These are phyloP conservation scores for Lampropteryx suffumata DNA, from an alignment of 2,888 invertebrate species.

Conservation along the genomic window DNA sequence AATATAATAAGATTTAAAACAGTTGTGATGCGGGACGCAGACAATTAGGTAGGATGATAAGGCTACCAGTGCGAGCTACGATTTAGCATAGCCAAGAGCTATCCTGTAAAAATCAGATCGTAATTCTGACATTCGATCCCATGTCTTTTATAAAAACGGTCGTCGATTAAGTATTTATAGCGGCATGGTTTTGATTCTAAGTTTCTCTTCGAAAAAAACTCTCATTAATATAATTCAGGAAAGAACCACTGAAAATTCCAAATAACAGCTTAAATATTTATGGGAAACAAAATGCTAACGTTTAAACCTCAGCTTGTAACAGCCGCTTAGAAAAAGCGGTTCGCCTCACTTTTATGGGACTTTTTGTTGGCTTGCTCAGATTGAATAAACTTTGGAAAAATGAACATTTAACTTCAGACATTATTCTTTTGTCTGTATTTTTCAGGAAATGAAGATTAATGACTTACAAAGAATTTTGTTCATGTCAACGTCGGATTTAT, in stretches of 20 bases:
- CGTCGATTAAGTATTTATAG: too few species aligned
- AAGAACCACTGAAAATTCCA: constrained; percentile 1
- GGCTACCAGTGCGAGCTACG: too few species aligned
- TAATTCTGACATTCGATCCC: too few species aligned
- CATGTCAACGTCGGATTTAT: constrained; percentile 19
- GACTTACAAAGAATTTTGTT: constrained; percentile 26
- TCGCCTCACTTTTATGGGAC: constrained; percentile 21
- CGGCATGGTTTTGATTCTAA: too few species aligned
- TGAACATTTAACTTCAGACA: constrained; percentile 30
- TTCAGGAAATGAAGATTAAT: constrained; percentile 30
- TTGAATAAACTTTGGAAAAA: constrained; percentile 29
- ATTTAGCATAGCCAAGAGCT: too few species aligned
- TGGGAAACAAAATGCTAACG: constrained; percentile 13
- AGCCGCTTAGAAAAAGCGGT: constrained; percentile 2
- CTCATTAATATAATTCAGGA: not conserved
- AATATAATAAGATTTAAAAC: too few species aligned
- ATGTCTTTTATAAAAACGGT: too few species aligned
- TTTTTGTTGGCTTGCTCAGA: constrained; percentile 23
- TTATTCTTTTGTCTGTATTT: constrained; percentile 33
- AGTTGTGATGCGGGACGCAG: too few species aligned
- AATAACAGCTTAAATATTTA: constrained; percentile 19
- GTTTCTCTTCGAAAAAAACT: too few species aligned
- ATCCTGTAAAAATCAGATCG: too few species aligned
- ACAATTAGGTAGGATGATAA: too few species aligned
- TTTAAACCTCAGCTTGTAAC: constrained; percentile 11